Conservation (phyloP, 2,888 invertebrate genomes). For the Lysandra bellargus region DNA sequence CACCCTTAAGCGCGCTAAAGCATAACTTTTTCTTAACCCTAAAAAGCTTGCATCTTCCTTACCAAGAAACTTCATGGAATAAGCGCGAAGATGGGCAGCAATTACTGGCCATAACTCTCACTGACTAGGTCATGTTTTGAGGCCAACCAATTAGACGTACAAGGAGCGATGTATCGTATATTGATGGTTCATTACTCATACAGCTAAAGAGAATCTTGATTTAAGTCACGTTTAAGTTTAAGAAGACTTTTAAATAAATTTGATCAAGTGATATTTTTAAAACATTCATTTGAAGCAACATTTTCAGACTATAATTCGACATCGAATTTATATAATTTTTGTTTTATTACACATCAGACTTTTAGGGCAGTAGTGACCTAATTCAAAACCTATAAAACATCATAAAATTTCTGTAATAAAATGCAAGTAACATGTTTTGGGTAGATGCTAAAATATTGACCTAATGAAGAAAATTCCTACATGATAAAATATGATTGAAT, state of each 20-base stretch:
- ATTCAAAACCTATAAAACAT: too few relatives aligned
- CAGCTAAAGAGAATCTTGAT: not conserved
- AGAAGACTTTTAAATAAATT: too few relatives aligned
- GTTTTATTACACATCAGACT: too few relatives aligned
- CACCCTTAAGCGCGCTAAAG: too few relatives aligned
- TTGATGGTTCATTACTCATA: slow-evolving; percentile 10
- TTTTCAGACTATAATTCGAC: too few relatives aligned
- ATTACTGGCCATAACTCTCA: slow-evolving; percentile 11
- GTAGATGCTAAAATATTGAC: not conserved
- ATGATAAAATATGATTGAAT: not conserved
- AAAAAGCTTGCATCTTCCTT: not conserved
- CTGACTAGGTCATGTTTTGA: slow-evolving; percentile 16
- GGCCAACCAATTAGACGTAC: slow-evolving; percentile 9
- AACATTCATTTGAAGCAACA: too few relatives aligned
- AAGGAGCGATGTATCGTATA: slow-evolving; percentile 10
- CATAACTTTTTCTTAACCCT: too few relatives aligned
- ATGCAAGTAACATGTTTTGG: too few relatives aligned
- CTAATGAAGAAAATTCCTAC: not conserved
- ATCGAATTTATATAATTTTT: too few relatives aligned
- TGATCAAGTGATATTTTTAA: not conserved
- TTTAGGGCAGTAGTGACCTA: too few relatives aligned
- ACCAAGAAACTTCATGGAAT: not conserved
- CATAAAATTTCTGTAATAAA: too few relatives aligned
- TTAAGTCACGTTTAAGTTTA: not conserved
- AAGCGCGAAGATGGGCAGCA: slow-evolving; percentile 13